Percentiles rank a stretch among this genome's conserved stretches.
Conservation (phyloP, 2,888 invertebrate species). For the Bugula neritina region DNA sequence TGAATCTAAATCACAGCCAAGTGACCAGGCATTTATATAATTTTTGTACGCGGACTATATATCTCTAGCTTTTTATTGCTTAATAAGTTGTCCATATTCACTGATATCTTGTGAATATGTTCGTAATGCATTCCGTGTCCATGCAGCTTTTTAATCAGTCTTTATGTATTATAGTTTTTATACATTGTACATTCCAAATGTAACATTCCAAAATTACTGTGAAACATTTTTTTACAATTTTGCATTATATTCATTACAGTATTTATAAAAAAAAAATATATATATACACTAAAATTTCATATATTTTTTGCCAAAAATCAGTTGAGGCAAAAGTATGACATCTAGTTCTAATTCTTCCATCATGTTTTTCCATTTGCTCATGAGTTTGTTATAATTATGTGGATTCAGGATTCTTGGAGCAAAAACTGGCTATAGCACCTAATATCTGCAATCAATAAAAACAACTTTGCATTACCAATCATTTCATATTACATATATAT, state of each 20-base stretch:
- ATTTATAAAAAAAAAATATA: neutral
- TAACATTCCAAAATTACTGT: neutral
- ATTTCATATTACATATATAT: no score
- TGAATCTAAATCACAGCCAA: constrained; percentile 1
- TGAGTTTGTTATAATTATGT: no score
- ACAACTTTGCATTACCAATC: no score
- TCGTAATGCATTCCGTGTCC: neutral
- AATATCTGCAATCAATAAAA: neutral
- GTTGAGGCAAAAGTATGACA: no score
- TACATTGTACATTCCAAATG: neutral
- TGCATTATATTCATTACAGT: no score
- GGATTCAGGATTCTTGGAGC: neutral
- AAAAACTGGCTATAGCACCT: neutral
- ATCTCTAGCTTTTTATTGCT: no score
- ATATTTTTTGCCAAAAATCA: no score
- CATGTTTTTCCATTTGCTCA: no score
- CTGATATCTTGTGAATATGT: no score
- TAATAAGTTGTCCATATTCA: no score
- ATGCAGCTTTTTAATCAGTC: neutral
- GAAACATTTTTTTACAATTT: neutral
- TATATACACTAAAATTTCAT: no score
- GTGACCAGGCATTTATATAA: constrained; percentile 15
- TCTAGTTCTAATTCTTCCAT: no score
- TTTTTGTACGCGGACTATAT: neutral
- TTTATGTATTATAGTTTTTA: neutral